Evolutionary conservation across 2,113 vertebrate species (phyloP).

Genomic region (Misgurnus anguillicaudatus): DNA sequence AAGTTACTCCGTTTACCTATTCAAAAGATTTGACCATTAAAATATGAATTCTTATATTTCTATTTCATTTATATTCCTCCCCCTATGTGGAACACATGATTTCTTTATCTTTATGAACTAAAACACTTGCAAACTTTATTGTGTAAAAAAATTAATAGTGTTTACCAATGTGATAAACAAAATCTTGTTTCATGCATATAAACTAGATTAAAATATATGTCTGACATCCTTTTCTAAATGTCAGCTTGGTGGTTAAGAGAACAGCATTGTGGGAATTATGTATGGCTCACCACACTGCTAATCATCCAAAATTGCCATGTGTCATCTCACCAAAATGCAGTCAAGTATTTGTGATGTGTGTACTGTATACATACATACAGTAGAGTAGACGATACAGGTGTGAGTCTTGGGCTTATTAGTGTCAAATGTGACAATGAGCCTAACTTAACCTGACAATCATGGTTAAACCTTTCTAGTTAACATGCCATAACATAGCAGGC

Average conservation of each 20-base stretch:
- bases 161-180: not conserved
- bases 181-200: not conserved
- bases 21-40: too few species aligned
- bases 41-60: too few species aligned
- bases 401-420: not conserved
- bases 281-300: not conserved
- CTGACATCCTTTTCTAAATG: conserved; percentile 34
- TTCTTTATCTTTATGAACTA: not conserved
- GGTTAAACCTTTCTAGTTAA: not conserved
- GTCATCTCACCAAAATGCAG: conserved; percentile 19
- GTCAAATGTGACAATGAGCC: not conserved
- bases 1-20: too few species aligned
- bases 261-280: conserved; percentile 3
- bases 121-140: not conserved
- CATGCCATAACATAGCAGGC: not conserved
- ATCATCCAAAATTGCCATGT: conserved; percentile 12
- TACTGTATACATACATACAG: conserved; percentile 13
- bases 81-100: too few species aligned
- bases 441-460: not conserved
- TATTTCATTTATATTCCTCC: too few species aligned
- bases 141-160: not conserved
- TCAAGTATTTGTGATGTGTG: conserved; percentile 9
- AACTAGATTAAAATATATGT: conserved; percentile 1
- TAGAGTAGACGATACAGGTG: not conserved
- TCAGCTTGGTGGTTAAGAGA: conserved; percentile 3